These are phyloP conservation scores for Platichthys flesus DNA, from an alignment of 2,113 vertebrate genomes.

Conservation along the genomic window DNA sequence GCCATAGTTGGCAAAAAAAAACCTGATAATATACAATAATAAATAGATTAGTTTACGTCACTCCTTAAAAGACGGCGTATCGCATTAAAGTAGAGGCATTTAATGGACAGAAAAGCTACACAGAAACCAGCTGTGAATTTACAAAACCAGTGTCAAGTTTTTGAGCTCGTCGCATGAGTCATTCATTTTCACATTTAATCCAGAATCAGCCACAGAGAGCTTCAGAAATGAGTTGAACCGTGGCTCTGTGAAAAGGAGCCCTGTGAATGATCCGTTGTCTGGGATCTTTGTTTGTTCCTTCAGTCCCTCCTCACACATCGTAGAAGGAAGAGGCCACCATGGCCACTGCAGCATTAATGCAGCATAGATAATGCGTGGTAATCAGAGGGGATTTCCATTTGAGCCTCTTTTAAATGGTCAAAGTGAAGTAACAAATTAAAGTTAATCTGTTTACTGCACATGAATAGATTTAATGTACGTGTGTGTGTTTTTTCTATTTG, in stretches of 20 bases:
- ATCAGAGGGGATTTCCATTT: slow-evolving; percentile 25
- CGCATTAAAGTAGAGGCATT: slow-evolving; percentile 3
- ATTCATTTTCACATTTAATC: slow-evolving; percentile 15
- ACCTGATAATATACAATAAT: neutral
- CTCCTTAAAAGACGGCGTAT: slow-evolving; percentile 34
- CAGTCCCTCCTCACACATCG: neutral
- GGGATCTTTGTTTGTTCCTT: neutral
- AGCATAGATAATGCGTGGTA: slow-evolving; percentile 1
- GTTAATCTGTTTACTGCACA: slow-evolving; percentile 22
- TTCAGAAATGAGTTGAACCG: neutral
- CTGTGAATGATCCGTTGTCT: neutral
- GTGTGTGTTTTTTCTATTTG: neutral
- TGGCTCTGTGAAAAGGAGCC: neutral
- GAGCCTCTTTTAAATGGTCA: neutral
- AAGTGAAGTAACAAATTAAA: slow-evolving; percentile 13
- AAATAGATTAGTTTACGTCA: slow-evolving; percentile 19
- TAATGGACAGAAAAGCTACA: slow-evolving; percentile 42
- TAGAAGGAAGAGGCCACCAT: neutral
- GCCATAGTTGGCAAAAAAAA: slow-evolving; percentile 25
- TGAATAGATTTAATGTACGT: neutral
- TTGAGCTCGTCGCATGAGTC: neutral
- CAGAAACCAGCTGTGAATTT: slow-evolving; percentile 40
- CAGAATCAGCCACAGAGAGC: neutral
- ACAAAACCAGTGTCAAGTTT: slow-evolving; percentile 12
- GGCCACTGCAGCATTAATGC: slow-evolving; percentile 10